A percentile compares a stretch with the other conserved stretches of the same genome.
Evolutionary conservation across 1,140 invertebrate species (phyloP).

Genomic region (Pissodes strobi): DNA sequence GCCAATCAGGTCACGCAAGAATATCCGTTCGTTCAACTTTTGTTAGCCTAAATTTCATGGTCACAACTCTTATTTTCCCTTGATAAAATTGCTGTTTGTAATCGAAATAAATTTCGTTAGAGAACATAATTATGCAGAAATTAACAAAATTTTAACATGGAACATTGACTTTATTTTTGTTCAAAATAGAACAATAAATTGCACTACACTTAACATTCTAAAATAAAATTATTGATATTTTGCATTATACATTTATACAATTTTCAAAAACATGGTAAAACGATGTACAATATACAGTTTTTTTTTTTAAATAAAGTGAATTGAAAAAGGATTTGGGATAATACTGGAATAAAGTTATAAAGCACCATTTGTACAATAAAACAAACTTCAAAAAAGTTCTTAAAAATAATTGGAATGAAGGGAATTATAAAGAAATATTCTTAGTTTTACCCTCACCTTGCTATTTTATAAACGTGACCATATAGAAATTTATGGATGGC

Average conservation of each 20-base stretch:
- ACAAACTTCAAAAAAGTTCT: conserved; percentile 32
- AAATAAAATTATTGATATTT: conserved; percentile 40
- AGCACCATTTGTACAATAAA: conserved; percentile 36
- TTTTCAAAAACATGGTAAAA: conserved; percentile 38
- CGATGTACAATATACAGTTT: conserved; percentile 40
- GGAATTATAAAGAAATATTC: conserved; percentile 34
- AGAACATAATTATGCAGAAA: too few relatives aligned
- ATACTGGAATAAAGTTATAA: conserved; percentile 46
- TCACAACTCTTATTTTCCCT: too few relatives aligned
- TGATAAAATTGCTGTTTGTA: too few relatives aligned
- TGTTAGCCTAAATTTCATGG: too few relatives aligned
- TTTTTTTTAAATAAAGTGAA: conserved; percentile 33
- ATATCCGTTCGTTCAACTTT: too few relatives aligned
- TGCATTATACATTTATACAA: conserved; percentile 41
- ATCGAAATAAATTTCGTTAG: too few relatives aligned
- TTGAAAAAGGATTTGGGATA: conserved; percentile 33
- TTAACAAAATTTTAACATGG: not conserved
- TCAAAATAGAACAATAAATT: conserved; percentile 47
- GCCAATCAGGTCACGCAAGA: too few relatives aligned
- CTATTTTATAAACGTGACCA: conserved; percentile 28
- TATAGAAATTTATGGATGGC: conserved; percentile 32
- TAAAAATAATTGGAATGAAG: conserved; percentile 47
- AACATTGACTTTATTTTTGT: conserved; percentile 44
- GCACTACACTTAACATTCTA: conserved; percentile 43
- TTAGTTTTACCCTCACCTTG: conserved; percentile 43